Evolutionary conservation across 2,888 invertebrate genomes (phyloP), one percentile per base, ranked within the genome.

Genomic region (Eumerus sabulonum): DNA sequence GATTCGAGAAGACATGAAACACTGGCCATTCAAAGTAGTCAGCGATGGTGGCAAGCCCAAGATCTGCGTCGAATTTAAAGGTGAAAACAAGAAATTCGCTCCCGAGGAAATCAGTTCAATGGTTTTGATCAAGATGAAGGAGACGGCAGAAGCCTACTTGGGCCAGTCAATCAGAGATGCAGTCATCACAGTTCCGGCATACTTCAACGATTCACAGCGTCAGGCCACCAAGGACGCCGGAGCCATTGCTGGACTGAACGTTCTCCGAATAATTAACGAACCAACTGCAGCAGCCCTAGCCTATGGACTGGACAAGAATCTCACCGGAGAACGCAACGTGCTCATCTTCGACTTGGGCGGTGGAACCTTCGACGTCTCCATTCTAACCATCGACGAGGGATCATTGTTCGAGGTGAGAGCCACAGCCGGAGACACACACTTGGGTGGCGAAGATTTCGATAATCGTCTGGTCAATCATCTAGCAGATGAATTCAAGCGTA

Each of bases 331-430:
- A 90, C 92, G 94, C 51, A 94, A 94, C 85, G 94, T 94, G 71
- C 91, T 94, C 72, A 94, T 94, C 84, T 84, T 84, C 42, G 84
- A 84, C 17, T 67, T 84, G 74, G 84, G 84, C 76, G 97, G 97
- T 86, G 97, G 96, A 84, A 96, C 96, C 83, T 97, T 97, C 88
- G 97, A 97, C 90, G 97, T 97, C 50, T 97, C 97, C 81, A 95
- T 97, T 85, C 90, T 97, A 85, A 96, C 96, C 84, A 97, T 97
- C 86, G 97, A 96, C 89, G 96, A 97, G 87, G 93, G 96, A 90
- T 82, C 82, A 0, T 92, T 94, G 84, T 97, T 97, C 88, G 97
- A 97, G 87, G 97, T 96, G n/a, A 96, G 96, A 87, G 95, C 96
- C 9, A 97, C 96, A 27, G 95, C 96, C 73, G 96, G 96, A 81